Percentiles rank a stretch among this genome's conserved stretches.
phyloP scores from a whole-genome alignment of 2,797 vertebrate species.

The Antennarius maculatus region DNA sequence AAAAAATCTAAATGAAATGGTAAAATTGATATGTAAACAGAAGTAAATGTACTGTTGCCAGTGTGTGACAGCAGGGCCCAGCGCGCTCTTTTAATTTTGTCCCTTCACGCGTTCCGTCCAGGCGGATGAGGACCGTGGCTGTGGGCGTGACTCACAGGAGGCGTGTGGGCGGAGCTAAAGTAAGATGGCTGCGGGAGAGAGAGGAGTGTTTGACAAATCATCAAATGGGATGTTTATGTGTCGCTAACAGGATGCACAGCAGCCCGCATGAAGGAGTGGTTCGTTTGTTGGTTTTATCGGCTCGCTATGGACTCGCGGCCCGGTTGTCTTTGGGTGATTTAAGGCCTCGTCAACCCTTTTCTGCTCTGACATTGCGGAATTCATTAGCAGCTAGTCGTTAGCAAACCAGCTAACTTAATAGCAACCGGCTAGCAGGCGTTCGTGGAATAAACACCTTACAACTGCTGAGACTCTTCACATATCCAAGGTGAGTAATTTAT shows the following conservation, averaged over 20 bases:
- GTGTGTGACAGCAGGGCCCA: not conserved
- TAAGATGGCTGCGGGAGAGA: constrained; percentile 83
- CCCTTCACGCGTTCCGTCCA: not conserved
- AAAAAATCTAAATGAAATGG: no score
- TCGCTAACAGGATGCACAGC: constrained; percentile 63
- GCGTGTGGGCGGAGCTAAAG: constrained; percentile 72
- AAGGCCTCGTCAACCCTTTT: not conserved
- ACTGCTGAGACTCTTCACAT: constrained; percentile 32
- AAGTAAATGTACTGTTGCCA: not conserved
- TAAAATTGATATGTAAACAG: no score
- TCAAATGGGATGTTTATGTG: constrained; percentile 66
- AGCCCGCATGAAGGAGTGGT: constrained; percentile 44
- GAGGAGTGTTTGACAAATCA: constrained; percentile 63
- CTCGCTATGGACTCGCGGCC: not conserved
- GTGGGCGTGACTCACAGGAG: constrained; percentile 69
- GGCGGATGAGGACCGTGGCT: constrained; percentile 20
- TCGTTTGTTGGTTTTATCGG: constrained; percentile 17
- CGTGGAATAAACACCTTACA: constrained; percentile 45
- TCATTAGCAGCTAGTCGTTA: constrained; percentile 65
- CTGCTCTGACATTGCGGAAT: constrained; percentile 72
- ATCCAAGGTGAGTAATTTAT: constrained; percentile 53
- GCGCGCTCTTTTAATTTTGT: not conserved
- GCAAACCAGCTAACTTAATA: constrained; percentile 54
- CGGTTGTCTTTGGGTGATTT: constrained; percentile 6
- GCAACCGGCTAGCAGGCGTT: constrained; percentile 55